A percentile compares a stretch with the other conserved stretches of the same genome.
phyloP scores from a whole-genome alignment of 2,113 vertebrate genomes.

The Dromas ardeola region DNA sequence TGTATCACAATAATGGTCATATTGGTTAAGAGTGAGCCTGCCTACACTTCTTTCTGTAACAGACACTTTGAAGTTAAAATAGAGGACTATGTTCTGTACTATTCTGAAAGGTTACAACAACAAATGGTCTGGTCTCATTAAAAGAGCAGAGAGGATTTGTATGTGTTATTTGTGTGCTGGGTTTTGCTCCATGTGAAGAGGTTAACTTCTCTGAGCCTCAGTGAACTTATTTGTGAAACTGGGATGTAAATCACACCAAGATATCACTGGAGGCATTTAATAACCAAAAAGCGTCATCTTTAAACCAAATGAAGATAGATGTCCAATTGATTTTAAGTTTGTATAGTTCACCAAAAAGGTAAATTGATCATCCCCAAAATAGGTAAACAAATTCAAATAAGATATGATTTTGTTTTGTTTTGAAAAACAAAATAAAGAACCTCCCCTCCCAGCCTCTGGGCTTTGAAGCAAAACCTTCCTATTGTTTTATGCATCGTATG shows the following conservation, averaged over 20 bases:
- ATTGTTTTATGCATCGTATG: not conserved
- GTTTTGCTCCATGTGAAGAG: not conserved
- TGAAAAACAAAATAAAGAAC: not conserved
- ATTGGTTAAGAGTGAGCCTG: not conserved
- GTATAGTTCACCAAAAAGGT: not conserved
- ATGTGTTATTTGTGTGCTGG: not conserved
- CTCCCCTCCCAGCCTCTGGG: not conserved
- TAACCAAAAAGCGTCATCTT: not conserved
- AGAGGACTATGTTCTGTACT: not conserved
- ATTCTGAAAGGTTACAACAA: not conserved
- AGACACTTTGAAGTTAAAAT: not conserved
- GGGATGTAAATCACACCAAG: not conserved
- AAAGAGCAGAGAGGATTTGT: not conserved
- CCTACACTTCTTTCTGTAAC: not conserved
- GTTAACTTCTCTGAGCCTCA: not conserved
- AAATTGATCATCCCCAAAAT: not conserved
- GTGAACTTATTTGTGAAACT: not conserved
- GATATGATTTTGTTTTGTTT: not conserved
- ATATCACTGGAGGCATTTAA: not conserved
- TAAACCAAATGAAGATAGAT: not conserved
- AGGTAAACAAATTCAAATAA: not conserved
- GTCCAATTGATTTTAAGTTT: not conserved
- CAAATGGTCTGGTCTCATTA: not conserved
- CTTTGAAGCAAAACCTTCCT: not conserved
- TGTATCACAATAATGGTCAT: not conserved